These are phyloP conservation scores for Muschampia plurimacula DNA, from an alignment of 2,888 invertebrate genomes.

Conservation along the genomic window DNA sequence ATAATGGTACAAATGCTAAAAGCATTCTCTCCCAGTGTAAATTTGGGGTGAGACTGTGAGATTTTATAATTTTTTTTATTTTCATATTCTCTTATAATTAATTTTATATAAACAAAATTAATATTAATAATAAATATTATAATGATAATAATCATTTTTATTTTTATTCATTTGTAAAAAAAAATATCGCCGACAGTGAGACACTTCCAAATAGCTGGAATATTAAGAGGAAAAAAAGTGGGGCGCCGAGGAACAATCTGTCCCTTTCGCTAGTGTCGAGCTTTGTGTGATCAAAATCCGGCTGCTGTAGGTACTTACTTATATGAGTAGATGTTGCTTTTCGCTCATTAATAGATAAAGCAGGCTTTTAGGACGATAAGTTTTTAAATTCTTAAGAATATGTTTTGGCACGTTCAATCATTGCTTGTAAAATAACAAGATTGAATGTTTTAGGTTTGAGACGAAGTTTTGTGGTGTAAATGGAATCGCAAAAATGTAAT, in stretches of 20 bases:
- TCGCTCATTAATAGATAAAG: slow-evolving; percentile 16
- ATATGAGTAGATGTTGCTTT: slow-evolving; percentile 7
- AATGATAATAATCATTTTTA: not conserved
- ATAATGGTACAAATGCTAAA: too few relatives aligned
- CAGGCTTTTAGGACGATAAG: slow-evolving; percentile 25
- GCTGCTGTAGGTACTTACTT: not conserved
- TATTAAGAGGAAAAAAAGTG: slow-evolving; percentile 34
- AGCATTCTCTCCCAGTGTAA: too few relatives aligned
- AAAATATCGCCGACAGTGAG: not conserved
- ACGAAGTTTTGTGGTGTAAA: too few relatives aligned
- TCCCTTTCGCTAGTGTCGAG: slow-evolving; percentile 24
- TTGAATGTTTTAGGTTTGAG: too few relatives aligned
- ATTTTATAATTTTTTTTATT: too few relatives aligned
- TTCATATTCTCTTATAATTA: too few relatives aligned
- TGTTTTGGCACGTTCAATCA: not conserved
- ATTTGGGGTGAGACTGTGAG: too few relatives aligned
- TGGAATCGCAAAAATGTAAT: too few relatives aligned
- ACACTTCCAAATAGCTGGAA: slow-evolving; percentile 1
- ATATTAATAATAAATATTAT: too few relatives aligned
- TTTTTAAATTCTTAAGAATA: not conserved
- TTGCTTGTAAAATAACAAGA: too few relatives aligned
- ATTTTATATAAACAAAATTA: too few relatives aligned
- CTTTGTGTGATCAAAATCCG: slow-evolving; percentile 34
- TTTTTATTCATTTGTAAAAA: not conserved
- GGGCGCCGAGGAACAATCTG: slow-evolving; percentile 30